Conservation (phyloP, 2,888 invertebrate genomes). For the Neoascia interrupta region DNA sequence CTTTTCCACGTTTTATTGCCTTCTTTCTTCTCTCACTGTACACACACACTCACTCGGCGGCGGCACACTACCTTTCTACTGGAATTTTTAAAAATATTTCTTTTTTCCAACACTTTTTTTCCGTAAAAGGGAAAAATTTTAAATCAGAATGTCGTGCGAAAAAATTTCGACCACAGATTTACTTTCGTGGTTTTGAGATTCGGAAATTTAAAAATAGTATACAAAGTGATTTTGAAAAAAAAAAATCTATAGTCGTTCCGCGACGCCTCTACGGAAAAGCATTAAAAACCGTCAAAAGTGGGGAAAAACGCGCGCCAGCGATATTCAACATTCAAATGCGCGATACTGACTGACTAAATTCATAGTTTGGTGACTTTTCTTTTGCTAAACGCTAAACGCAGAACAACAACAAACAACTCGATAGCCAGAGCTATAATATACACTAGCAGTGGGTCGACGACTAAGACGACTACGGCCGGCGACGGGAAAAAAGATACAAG, state of each 20-base stretch:
- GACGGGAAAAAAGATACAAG: constrained; percentile 22
- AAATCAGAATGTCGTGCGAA: constrained; percentile 3
- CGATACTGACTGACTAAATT: constrained; percentile 75
- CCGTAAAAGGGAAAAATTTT: not conserved
- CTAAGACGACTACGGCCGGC: constrained; percentile 2
- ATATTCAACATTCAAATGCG: constrained; percentile 76
- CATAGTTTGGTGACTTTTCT: constrained; percentile 62
- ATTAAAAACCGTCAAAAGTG: not conserved
- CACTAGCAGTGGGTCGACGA: constrained; percentile 27
- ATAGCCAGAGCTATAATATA: constrained; percentile 33
- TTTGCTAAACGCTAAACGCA: constrained; percentile 47
- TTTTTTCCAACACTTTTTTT: not conserved
- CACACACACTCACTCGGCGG: constrained; percentile 1
- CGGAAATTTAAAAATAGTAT: constrained; percentile 37
- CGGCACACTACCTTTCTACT: not conserved
- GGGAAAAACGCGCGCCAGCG: constrained; percentile 44
- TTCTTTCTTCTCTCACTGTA: constrained; percentile 4
- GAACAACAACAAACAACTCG: constrained; percentile 49
- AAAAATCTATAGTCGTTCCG: too few species aligned
- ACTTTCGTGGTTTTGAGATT: not conserved
- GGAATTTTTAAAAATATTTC: not conserved
- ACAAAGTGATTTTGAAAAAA: too few species aligned
- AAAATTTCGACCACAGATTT: constrained; percentile 11
- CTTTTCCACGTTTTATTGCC: not conserved
- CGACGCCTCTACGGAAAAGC: too few species aligned